Base-by-base conservation (phyloP, 1,140 invertebrate genomes). In the Calliphora vicina region DNA sequence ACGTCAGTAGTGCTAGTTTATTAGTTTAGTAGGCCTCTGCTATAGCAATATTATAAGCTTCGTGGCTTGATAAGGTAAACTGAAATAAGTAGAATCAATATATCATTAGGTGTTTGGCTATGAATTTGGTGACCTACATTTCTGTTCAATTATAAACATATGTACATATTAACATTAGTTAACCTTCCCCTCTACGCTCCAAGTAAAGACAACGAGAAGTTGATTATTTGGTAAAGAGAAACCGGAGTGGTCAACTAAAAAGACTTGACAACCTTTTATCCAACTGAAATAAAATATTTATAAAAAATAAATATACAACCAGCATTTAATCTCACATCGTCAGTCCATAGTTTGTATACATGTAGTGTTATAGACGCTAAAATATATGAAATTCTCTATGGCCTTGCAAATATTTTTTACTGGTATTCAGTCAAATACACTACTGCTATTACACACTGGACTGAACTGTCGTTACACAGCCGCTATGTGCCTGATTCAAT, bases 361-460 rank as follows among this genome's bases (percentile, higher is more conserved):
- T n/a, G n/a, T n/a, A 61, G 13, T 17, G 17, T 61, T 17, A n/a
- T 43, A 67, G n/a, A 10, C 61, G 20, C 61, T 67, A 25, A 67
- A 67, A 67, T 23, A 57, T 57, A 67, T 67, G 5, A 23, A 67
- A 20, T 67, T 23, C 61, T 23, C 50, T 8, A 67, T 23, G 61
- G 61, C 61, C 61, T 67, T 67, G 61, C 23, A 67, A 67, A 67
- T 67, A 67, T 67, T 67, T 43, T 67, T 67, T 67, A 67, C 61
- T 67, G 61, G 20, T 25, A 67, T 67, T 67, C 20, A 23, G 20
- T 17, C 45, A 5, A 43, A 43, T 43, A 50, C 17, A 50, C 17
- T 50, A 9, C 45, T 17, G 12, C 17, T 50, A n/a, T 50, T 50
- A n/a, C 45, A 35, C 35, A 35, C 35, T 35, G 45, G 45, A 50